Base-by-base conservation (phyloP, 2,113 vertebrate species). In the Microcebus murinus region DNA sequence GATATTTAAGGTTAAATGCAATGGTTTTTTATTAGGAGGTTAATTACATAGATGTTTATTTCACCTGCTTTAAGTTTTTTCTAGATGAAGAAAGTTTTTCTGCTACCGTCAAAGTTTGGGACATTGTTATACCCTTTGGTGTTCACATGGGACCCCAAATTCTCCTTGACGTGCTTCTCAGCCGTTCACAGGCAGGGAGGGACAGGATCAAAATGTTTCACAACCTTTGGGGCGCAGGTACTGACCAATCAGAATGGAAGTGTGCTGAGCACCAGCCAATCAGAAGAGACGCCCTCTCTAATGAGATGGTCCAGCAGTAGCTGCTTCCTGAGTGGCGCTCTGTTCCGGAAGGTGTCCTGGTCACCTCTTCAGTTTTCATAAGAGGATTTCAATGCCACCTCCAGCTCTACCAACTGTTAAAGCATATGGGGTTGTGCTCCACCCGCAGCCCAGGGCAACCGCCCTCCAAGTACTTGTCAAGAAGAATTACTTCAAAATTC, bases 351-450 rank as follows among this genome's bases (percentile, higher is more conserved):
- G 25, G 48, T 36, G 77, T 73, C 45, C 96, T 68, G 77, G 81
- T 77, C 77, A 83, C 85, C 76, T 14, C 12, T 57, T 93, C 31
- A 2, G 55, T 71, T 34, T 86, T 61, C 27, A 25, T 61, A 61
- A 61, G 77, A 90, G 67, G 86, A 77, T 61, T 95, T 68, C 27
- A 63, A 81, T 52, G 36, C 95, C 92, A 86, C 97, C 96, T 87
- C 90, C 89, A 5, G 95, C 63, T 87, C 87, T 34, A 65, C 97
- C 97, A 97, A 93, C 97, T 98, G 97, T 84, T 92, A 74, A 81
- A 76, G 76, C 97, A 97, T 97, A 97, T 95, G 97, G 95, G n/a
- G 6, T 10, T 63, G 23, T 27, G 48, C 85, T 92, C 34, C 27
- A 52, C 67, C 61, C 27, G 71, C 25, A 65, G 74, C 89, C 73